phyloP scores from a whole-genome alignment of 2,113 vertebrate species.

The Cynocephalus volans region DNA sequence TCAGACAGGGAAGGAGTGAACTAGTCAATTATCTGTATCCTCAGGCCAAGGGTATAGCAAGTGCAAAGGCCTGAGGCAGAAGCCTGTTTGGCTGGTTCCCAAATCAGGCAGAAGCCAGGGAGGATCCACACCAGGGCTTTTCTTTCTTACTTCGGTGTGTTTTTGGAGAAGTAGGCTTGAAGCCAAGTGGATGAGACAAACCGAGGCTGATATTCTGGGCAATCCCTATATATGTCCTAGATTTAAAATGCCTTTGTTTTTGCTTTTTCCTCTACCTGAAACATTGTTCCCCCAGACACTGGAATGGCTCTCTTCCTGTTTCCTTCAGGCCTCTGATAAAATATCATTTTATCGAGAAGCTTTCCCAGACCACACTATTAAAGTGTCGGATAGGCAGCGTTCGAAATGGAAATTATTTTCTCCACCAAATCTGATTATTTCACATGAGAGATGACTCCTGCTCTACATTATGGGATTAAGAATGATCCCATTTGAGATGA shows the following conservation, averaged over 20 bases:
- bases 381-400: slow-evolving; percentile 67
- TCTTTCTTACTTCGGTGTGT: not conserved
- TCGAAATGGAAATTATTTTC: slow-evolving; percentile 77
- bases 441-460: slow-evolving; percentile 61
- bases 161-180: not conserved
- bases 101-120: not conserved
- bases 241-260: slow-evolving; percentile 46
- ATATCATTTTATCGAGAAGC: slow-evolving; percentile 55
- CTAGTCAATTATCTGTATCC: not conserved
- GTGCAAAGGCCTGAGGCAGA: slow-evolving; percentile 36
- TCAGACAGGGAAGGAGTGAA: not conserved
- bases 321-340: slow-evolving; percentile 65
- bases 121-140: not conserved
- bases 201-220: not conserved
- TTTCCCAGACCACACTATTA: slow-evolving; percentile 52
- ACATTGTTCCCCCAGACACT: not conserved
- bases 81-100: not conserved
- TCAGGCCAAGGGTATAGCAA: not conserved
- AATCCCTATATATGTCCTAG: not conserved
- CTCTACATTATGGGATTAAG: slow-evolving; percentile 76
- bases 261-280: not conserved
- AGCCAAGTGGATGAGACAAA: not conserved
- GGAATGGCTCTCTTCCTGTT: not conserved
- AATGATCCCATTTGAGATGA: slow-evolving; percentile 79
- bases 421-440: slow-evolving; percentile 79